Percentiles rank a stretch among this genome's conserved stretches.
phyloP scores from a whole-genome alignment of 2,888 invertebrate genomes.

The Troilus luridus region DNA sequence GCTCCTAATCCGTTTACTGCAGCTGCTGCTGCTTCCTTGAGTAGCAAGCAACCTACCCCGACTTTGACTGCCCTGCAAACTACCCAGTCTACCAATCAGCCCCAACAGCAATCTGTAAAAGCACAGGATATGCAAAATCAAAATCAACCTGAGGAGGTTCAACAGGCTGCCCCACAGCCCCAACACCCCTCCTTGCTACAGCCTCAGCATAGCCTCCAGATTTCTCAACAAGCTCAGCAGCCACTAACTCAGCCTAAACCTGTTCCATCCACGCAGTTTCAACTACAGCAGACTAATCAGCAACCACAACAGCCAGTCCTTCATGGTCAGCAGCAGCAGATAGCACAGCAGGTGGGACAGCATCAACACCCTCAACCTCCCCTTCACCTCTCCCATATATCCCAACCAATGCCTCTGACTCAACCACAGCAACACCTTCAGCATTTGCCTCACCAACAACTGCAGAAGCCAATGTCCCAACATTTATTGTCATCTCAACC shows the following conservation, averaged over 20 bases:
- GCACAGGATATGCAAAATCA: neutral
- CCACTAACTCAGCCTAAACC: slow-evolving; percentile 11
- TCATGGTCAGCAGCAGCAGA: slow-evolving; percentile 9
- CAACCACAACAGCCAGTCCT: slow-evolving; percentile 22
- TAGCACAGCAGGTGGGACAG: neutral
- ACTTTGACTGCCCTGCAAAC: neutral
- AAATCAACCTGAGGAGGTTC: slow-evolving; percentile 3
- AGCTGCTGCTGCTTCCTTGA: slow-evolving; percentile 64
- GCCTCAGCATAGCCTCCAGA: slow-evolving; percentile 8
- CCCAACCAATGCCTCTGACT: neutral
- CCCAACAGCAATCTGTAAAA: neutral
- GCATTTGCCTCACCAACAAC: slow-evolving; percentile 26
- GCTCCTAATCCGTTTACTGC: slow-evolving; percentile 65
- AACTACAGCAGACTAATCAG: neutral
- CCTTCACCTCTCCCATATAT: slow-evolving; percentile 1
- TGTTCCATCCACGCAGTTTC: neutral
- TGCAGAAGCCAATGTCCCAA: neutral
- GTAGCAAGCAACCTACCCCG: slow-evolving; percentile 1
- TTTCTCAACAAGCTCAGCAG: neutral
- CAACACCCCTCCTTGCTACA: neutral
- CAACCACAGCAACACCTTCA: slow-evolving; percentile 15
- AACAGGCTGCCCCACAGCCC: neutral
- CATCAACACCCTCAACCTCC: slow-evolving; percentile 23
- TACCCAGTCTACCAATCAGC: neutral
- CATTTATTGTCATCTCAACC: slow-evolving; percentile 31